Evolutionary conservation across 2,797 vertebrate species (phyloP), one percentile per base, ranked within the genome.

Genomic region (Schizothorax lantsangensis): DNA sequence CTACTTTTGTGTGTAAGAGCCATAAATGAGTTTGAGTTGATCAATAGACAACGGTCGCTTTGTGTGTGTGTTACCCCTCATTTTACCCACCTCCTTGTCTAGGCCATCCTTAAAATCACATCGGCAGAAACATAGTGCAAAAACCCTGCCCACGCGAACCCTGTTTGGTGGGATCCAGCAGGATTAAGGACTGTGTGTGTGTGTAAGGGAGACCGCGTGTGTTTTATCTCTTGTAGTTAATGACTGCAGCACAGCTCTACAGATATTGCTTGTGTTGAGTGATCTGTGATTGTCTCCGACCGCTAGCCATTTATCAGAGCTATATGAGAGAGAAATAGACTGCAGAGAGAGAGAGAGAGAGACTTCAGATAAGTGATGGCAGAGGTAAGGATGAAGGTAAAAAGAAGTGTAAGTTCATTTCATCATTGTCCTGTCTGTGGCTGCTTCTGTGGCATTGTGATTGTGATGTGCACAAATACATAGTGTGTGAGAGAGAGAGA

Each of bases 11-110:
- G 91, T 91, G 92, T 92, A 92, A 93, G 91, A 92, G 92, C 91
- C 92, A 92, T 91, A 93, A 94, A 94, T 94, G 91, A 94, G 94
- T 93, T 93, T 91, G 91, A 82, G 88, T 88, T 94, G 92, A 95
- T 95, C 93, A 94, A 94, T 94, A 93, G 87, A 91, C 92, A 92
- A 90, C 88, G 87, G 74, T 87, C 87, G 87, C 89, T 89, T 21
- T 47, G 47, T 47, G 47, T 14, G 45, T 47, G 52, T 92, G 92
- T 90, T 79, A 72, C 54, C 23, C 15, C 62, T 73, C 36, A 64
- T 49, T 40, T 30, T 83, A 23, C 54, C 57, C 38, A 73, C 91
- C 88, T 86, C 1, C 79, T 86, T 62, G 40, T 83, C n/a, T 69
- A 69, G 64, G 30, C 79, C 52, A 33, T 30, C 33, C 88, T 30